phyloP scores from a whole-genome alignment of 2,797 vertebrate genomes.

The Rallus crepitans region DNA sequence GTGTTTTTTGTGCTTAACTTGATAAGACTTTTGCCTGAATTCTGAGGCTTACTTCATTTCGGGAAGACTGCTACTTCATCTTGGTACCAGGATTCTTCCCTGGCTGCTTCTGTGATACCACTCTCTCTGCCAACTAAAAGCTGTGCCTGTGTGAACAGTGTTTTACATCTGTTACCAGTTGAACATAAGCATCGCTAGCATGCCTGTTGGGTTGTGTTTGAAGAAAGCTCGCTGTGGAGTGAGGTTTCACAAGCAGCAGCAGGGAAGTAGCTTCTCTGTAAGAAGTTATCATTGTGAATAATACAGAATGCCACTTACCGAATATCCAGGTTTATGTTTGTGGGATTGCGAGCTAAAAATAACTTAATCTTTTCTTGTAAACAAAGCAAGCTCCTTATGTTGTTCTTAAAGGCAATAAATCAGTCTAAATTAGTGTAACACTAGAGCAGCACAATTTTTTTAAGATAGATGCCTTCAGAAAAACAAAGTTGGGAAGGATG shows the following conservation, averaged over 20 bases:
- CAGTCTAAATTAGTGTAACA: neutral
- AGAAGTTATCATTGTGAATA: neutral
- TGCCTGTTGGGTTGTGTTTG: neutral
- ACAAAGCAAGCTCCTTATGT: neutral
- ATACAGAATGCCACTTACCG: neutral
- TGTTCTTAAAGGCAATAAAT: neutral
- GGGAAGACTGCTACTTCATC: neutral
- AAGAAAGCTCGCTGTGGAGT: neutral
- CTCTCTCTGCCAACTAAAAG: neutral
- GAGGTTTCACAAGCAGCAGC: neutral
- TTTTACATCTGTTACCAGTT: neutral
- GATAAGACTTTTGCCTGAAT: neutral
- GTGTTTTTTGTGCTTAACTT: neutral
- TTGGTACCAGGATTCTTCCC: neutral
- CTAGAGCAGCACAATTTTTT: neutral
- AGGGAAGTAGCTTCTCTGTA: neutral
- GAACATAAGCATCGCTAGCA: rapidly evolving
- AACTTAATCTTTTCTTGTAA: neutral
- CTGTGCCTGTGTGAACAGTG: neutral
- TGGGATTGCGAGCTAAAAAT: neutral
- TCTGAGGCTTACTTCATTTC: neutral
- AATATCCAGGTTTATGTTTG: neutral
- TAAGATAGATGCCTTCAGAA: neutral
- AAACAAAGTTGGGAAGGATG: neutral
- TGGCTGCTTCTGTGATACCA: neutral